Evolutionary conservation across 2,888 invertebrate species (phyloP), one percentile per base, ranked within the genome.

Genomic region (Drosophila neotestacea): DNA sequence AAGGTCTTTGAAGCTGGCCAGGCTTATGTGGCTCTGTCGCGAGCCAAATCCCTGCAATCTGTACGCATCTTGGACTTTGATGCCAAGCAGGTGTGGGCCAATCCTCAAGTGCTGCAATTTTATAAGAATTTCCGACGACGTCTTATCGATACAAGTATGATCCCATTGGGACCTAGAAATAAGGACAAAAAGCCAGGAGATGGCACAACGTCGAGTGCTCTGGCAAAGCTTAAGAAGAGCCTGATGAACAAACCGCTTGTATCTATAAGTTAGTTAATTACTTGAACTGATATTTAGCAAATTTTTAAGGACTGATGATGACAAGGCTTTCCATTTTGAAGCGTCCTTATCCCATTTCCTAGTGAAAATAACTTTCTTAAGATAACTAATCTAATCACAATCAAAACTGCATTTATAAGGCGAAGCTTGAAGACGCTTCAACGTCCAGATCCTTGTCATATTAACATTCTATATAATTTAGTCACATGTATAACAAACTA

Each of bases 1-100:
- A 95, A 96, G 88, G 98, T 98, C 39, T 99, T 99, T 93, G 98
- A 98, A 93, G 96, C 97, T 38, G 99, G 99, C 0, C 98, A 99
- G 93, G 97, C 98, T 0, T 99, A 99, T 93, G 98, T 99, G 0
- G 99, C 98, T 0, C 92, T 99, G 7, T 98, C 98, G 11, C 94
- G 99, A 76, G 98, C 98, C 9, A 96, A 97, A 90, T 97, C 96
- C 89, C 93, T 99, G 55, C 94, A 96, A 60, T 95, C 96, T 3
- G 93, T 98, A n/a, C 93, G 97, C 71, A 96, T 98, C 38, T 92
- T 98, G 60, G 97, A 98, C 92, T 98, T 98, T 93, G 95, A 96
- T 90, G 93, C 95, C 0, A 94, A 95, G 36, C 97, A 98, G 93
- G 97, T 98, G 1, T 97, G 97, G 95, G 98, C 98, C 7, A 96